A percentile compares a stretch with the other conserved stretches of the same genome.
Conservation (phyloP, 1,140 invertebrate genomes). For the Rhagoletis pomonella region DNA sequence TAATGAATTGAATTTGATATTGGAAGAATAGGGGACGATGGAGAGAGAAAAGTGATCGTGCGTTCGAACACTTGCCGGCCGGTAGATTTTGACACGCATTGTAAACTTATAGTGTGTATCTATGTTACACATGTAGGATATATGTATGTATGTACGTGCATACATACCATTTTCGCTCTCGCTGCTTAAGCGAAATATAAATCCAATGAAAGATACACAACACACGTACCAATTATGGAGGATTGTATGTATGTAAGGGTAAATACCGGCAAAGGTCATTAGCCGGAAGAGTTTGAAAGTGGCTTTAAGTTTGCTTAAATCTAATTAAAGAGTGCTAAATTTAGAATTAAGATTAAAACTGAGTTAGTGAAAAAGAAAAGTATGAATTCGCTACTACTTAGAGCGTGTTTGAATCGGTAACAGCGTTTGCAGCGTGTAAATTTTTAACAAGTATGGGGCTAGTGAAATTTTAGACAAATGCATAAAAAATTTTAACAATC, state of each 20-base stretch:
- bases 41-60: neutral
- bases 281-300: constrained; percentile 17
- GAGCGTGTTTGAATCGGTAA: no score
- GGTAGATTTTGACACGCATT: neutral
- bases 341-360: no score
- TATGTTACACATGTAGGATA: no score
- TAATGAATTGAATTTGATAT: constrained; percentile 7
- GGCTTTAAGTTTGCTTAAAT: neutral
- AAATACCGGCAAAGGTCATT: neutral
- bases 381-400: no score
- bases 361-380: no score
- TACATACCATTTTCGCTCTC: no score
- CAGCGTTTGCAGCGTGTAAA: no score
- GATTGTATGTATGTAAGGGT: neutral
- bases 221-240: neutral
- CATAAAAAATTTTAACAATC: no score
- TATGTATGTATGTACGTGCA: neutral
- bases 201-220: neutral
- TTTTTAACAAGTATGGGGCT: no score
- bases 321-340: neutral
- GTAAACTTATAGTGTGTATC: neutral
- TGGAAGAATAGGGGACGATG: neutral
- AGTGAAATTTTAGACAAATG: no score
- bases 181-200: neutral
- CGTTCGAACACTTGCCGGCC: neutral